Percentiles rank a stretch among this genome's conserved stretches.
phyloP scores from a whole-genome alignment of 2,888 invertebrate genomes.

The Agrochola lota region DNA sequence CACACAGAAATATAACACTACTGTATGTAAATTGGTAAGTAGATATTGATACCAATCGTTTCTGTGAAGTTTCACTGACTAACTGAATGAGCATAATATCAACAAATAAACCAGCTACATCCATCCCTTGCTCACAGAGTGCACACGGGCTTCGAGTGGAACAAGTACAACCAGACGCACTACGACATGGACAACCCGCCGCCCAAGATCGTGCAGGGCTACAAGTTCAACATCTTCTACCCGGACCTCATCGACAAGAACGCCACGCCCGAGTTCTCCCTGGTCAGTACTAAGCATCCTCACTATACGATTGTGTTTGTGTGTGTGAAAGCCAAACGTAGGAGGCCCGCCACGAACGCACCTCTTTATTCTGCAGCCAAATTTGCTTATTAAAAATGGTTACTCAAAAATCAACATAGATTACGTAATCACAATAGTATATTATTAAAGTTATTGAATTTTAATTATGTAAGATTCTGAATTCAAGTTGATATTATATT shows the following conservation, averaged over 20 bases:
- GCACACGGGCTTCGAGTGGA: constrained; percentile 99
- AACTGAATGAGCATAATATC: neutral
- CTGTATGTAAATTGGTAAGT: neutral
- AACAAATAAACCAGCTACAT: neutral
- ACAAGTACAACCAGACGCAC: constrained; percentile 99
- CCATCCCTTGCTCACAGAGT: constrained; percentile 88
- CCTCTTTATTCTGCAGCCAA: neutral
- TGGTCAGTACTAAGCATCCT: constrained; percentile 89
- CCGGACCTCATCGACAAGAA: constrained; percentile 99
- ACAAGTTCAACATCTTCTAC: constrained; percentile 99
- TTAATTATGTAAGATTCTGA: neutral
- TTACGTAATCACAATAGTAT: neutral
- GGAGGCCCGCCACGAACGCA: neutral
- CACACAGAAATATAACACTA: neutral
- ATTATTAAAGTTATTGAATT: neutral
- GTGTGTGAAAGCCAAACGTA: neutral
- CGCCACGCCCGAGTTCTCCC: constrained; percentile 97
- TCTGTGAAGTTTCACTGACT: neutral
- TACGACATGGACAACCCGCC: constrained; percentile 99
- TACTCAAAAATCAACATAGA: neutral
- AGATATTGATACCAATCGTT: neutral
- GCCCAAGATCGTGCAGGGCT: constrained; percentile 99
- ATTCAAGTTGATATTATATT: neutral
- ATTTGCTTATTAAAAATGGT: neutral
- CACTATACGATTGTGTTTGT: neutral